Conservation (phyloP, 2,888 invertebrate genomes). For the Clivina fossor region DNA sequence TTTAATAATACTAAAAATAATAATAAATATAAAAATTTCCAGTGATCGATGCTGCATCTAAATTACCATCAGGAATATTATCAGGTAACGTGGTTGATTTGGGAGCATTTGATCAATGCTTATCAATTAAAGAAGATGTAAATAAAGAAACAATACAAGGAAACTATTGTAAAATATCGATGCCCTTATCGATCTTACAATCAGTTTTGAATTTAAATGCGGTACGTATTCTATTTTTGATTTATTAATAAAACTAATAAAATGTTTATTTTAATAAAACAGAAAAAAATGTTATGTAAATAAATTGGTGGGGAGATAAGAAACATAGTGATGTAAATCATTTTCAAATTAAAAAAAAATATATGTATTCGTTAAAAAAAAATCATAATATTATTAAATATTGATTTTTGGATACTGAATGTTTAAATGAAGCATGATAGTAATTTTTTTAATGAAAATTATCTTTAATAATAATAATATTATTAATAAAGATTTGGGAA, state of each 20-base stretch:
- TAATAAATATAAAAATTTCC: background rate
- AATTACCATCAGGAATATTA: constrained; percentile 28
- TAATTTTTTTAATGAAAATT: no score
- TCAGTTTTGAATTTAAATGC: background rate
- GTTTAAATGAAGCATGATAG: no score
- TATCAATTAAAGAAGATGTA: constrained; percentile 19
- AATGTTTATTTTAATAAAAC: background rate
- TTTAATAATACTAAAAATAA: no score
- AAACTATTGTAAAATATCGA: constrained; percentile 37
- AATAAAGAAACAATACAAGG: constrained; percentile 27
- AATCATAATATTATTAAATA: no score
- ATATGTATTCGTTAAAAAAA: no score
- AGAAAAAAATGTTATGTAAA: background rate
- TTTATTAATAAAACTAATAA: background rate
- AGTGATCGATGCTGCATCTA: constrained; percentile 34
- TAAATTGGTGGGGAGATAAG: background rate
- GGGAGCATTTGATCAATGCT: constrained; percentile 33
- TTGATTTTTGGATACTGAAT: no score
- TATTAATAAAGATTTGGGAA: no score
- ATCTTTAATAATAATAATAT: no score
- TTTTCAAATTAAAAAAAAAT: no score
- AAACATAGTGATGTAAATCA: background rate
- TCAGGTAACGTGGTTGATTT: constrained; percentile 31
- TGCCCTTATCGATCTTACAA: background rate
- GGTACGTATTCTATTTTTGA: constrained; percentile 1